Evolutionary conservation across 2,113 vertebrate species (phyloP), one percentile per base, ranked within the genome.

Genomic region (Oncorhynchus masou): DNA sequence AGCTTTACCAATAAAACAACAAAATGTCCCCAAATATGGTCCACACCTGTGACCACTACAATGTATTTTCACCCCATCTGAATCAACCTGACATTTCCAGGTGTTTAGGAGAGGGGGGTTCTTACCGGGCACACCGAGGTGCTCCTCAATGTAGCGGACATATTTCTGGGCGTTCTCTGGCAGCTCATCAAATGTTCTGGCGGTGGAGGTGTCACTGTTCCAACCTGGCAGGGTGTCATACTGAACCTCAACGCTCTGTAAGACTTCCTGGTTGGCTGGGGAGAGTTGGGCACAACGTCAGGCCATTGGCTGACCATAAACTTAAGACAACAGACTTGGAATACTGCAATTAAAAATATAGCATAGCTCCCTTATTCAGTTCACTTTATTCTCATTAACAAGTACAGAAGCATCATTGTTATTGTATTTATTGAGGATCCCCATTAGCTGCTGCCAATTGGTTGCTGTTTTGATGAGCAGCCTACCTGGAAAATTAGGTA

Each of bases 401-500:
- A 22, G 60, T 24, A 64, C 24, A 13, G 60, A 9, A 64, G 11
- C 60, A n/a, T 24, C 24, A 64, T 11, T 9, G 60, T 8, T 64
- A 13, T 64, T n/a, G 9, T 54, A 11, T 31, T 34, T 34, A 11
- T 15, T 13, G n/a, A 69, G 25, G 11, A 29, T 22, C 16, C 19
- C 59, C 51, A 54, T 54, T 29, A 45, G 39, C 39, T 45, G 39
- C 39, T 45, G 39, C 39, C 39, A 45, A 45, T 45, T 45, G 0
- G 9, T 8, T 45, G 39, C 9, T 45, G 39, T 60, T 20, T 20
- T 4, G 24, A 25, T 16, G 31, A 51, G 5, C 1, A 54, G 22
- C 86, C 89, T 92, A 99, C 98, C 98, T 95, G 98, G 98, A 83
- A 99, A 97, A 92, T 99, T 91, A 93, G 97, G 96, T 95, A 99